These are phyloP conservation scores for Unio pictorum DNA, from an alignment of 2,888 invertebrate genomes.

Conservation along the genomic window DNA sequence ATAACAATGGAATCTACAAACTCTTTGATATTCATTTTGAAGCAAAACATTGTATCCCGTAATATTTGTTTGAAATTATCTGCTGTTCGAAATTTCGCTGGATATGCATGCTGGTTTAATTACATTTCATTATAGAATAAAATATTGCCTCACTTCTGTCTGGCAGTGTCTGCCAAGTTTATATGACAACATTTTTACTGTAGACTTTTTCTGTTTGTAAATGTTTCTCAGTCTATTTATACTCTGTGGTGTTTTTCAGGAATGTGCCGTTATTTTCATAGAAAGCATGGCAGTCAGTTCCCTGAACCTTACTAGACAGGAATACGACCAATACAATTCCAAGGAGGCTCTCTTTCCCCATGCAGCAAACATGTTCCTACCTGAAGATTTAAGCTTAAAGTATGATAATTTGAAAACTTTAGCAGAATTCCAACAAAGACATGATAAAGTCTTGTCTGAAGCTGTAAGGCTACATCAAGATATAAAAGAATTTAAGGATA, in stretches of 20 bases:
- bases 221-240: too few relatives aligned
- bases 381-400: constrained; percentile 83
- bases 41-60: too few relatives aligned
- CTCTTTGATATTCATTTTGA: too few relatives aligned
- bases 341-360: constrained; percentile 90
- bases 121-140: too few relatives aligned
- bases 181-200: background rate
- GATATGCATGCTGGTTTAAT: too few relatives aligned
- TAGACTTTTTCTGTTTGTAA: background rate
- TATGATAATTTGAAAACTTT: constrained; percentile 84
- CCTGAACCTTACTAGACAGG: constrained; percentile 89
- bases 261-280: constrained; percentile 97
- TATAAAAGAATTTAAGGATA: constrained; percentile 83
- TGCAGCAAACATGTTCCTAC: constrained; percentile 78
- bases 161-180: background rate
- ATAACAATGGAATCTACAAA: too few relatives aligned
- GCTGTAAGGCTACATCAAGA: constrained; percentile 80
- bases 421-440: constrained; percentile 79
- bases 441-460: constrained; percentile 77
- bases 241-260: constrained; percentile 76
- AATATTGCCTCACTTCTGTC: too few relatives aligned
- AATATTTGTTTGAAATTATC: too few relatives aligned
- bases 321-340: constrained; percentile 94
- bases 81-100: too few relatives aligned
- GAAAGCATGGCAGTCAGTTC: constrained; percentile 96